Conservation (phyloP, 1,140 invertebrate genomes). For the Carposina sasakii region DNA sequence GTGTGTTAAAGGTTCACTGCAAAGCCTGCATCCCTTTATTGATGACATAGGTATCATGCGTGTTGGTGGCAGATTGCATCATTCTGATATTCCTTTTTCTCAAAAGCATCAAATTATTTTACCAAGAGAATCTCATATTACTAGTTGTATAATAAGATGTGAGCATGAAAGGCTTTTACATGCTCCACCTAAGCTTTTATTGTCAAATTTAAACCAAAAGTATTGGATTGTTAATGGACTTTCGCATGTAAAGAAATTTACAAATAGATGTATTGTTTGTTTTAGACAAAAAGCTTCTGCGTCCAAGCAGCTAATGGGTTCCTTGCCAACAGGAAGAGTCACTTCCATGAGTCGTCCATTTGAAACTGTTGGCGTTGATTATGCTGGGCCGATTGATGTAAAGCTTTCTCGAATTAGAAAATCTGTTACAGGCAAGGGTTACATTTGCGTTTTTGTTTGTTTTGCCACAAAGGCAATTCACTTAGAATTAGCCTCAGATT, state of each 20-base stretch:
- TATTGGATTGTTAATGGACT: slow-evolving; percentile 40
- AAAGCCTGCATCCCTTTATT: slow-evolving; percentile 21
- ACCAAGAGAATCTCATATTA: slow-evolving; percentile 21
- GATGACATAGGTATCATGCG: slow-evolving; percentile 22
- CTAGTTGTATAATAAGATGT: slow-evolving; percentile 20
- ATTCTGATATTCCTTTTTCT: slow-evolving; percentile 17
- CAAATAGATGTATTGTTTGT: slow-evolving; percentile 34
- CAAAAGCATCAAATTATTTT: slow-evolving; percentile 37
- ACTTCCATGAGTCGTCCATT: slow-evolving; percentile 26
- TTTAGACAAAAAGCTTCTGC: slow-evolving; percentile 22
- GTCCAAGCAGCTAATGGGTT: slow-evolving; percentile 35
- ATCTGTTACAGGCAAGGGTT: slow-evolving; percentile 9
- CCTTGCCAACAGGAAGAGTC: slow-evolving; percentile 35
- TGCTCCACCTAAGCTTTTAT: slow-evolving; percentile 20
- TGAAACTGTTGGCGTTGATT: slow-evolving; percentile 38
- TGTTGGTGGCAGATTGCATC: slow-evolving; percentile 29
- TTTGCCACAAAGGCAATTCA: slow-evolving; percentile 20
- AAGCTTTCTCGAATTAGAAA: slow-evolving; percentile 23
- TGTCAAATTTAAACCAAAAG: slow-evolving; percentile 24
- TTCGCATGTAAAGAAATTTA: slow-evolving; percentile 20
- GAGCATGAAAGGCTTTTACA: slow-evolving; percentile 25
- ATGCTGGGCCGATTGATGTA: slow-evolving; percentile 38
- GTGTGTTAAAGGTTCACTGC: slow-evolving; percentile 3
- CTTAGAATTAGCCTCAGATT: slow-evolving; percentile 16
- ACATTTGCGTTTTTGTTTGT: slow-evolving; percentile 14